phyloP scores from a whole-genome alignment of 2,113 vertebrate genomes.

The Sinocyclocheilus rhinocerous region DNA sequence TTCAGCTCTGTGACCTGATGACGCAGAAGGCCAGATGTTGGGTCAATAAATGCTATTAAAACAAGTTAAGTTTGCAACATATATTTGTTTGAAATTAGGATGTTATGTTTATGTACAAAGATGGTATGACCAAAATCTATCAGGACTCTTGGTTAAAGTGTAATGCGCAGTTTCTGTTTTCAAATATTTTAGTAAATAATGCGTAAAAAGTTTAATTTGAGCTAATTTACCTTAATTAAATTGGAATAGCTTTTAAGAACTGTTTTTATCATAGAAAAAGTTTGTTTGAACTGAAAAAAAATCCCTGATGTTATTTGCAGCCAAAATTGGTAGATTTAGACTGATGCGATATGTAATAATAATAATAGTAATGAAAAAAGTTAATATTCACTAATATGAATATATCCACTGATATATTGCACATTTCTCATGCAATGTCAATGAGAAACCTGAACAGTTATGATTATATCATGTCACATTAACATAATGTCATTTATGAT shows the following conservation, averaged over 20 bases:
- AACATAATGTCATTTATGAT: not conserved
- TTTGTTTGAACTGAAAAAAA: not conserved
- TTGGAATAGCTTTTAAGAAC: no score
- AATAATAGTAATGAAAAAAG: no score
- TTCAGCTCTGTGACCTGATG: conserved; percentile 87
- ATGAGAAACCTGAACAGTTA: not conserved
- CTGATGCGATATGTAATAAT: no score
- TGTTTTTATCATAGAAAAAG: not conserved
- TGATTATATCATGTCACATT: not conserved
- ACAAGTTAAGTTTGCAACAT: not conserved
- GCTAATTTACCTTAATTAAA: no score
- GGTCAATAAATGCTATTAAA: not conserved
- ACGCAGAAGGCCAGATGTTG: not conserved
- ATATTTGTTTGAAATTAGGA: not conserved
- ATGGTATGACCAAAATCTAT: not conserved
- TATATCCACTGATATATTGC: not conserved
- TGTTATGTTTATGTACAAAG: not conserved
- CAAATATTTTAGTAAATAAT: not conserved
- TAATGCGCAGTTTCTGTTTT: not conserved
- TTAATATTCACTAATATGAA: accelerated
- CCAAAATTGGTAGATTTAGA: not conserved
- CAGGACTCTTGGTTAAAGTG: not conserved
- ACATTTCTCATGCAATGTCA: not conserved
- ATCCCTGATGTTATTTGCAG: not conserved
- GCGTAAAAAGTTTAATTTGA: no score